These are phyloP conservation scores for Andinoacara biseriatus DNA, from an alignment of 2,113 vertebrate species.

Conservation along the genomic window DNA sequence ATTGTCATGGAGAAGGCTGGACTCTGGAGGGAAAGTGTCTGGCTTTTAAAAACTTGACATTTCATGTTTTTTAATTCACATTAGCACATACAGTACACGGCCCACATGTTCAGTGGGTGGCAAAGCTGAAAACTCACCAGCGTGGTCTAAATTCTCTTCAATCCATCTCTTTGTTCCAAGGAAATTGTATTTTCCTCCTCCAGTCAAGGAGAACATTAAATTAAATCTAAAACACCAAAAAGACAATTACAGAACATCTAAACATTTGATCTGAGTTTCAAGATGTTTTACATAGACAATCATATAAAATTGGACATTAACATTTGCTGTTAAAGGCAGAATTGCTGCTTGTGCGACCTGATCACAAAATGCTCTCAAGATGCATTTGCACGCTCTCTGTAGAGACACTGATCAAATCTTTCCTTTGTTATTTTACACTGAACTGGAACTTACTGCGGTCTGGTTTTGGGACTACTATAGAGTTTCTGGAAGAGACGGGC, in stretches of 20 bases:
- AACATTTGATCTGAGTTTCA: not conserved
- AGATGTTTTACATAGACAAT: not conserved
- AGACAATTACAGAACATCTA: not conserved
- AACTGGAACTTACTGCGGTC: slow-evolving; percentile 71
- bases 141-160: slow-evolving; percentile 83
- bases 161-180: slow-evolving; percentile 83
- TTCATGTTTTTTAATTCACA: not conserved
- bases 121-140: slow-evolving; percentile 62
- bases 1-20: slow-evolving; percentile 83
- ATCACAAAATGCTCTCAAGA: too few species aligned
- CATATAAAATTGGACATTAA: not conserved
- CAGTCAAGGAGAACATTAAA: slow-evolving; percentile 81
- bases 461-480: slow-evolving; percentile 72
- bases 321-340: not conserved
- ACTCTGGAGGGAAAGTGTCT: slow-evolving; percentile 66
- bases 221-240: slow-evolving; percentile 49
- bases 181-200: slow-evolving; percentile 84
- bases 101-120: not conserved
- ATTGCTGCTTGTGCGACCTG: not conserved
- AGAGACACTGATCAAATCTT: not conserved
- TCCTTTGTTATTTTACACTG: not conserved
- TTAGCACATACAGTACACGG: not conserved
- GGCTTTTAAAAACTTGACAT: not conserved
- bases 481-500: slow-evolving; percentile 80
- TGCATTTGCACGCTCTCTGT: not conserved